These are phyloP conservation scores for Philhelius pedissequus DNA, from an alignment of 2,888 invertebrate species.

Conservation along the genomic window DNA sequence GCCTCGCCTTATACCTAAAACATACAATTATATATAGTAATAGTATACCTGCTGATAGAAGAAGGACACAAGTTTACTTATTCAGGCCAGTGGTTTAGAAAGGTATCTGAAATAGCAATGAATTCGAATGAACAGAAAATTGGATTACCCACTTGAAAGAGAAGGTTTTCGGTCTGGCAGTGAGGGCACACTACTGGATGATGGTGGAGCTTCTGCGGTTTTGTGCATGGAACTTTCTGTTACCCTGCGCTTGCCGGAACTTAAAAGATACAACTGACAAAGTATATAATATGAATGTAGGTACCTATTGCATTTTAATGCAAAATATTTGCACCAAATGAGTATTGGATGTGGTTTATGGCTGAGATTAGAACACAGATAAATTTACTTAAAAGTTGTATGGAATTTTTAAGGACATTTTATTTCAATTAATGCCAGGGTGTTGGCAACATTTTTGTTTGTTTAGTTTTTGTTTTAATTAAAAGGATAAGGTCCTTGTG, in stretches of 20 bases:
- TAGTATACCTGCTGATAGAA: constrained; percentile 1
- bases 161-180: background rate
- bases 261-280: background rate
- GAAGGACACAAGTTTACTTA: constrained; percentile 53
- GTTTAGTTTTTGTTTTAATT: background rate
- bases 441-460: background rate
- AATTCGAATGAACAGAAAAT: constrained; percentile 67
- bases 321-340: constrained; percentile 33
- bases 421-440: constrained; percentile 29
- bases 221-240: constrained; percentile 20
- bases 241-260: background rate
- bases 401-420: constrained; percentile 23
- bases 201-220: constrained; percentile 32
- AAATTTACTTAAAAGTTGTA: constrained; percentile 36
- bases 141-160: constrained; percentile 56
- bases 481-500: background rate
- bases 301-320: constrained; percentile 16
- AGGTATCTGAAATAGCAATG: constrained; percentile 60
- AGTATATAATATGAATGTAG: too few species aligned
- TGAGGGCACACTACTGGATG: constrained; percentile 11
- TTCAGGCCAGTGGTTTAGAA: constrained; percentile 59
- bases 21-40: too few species aligned
- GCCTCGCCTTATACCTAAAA: background rate
- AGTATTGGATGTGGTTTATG: constrained; percentile 49
- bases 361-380: constrained; percentile 48